phyloP scores from a whole-genome alignment of 2,888 invertebrate species.

The Habrosyne pyritoides region DNA sequence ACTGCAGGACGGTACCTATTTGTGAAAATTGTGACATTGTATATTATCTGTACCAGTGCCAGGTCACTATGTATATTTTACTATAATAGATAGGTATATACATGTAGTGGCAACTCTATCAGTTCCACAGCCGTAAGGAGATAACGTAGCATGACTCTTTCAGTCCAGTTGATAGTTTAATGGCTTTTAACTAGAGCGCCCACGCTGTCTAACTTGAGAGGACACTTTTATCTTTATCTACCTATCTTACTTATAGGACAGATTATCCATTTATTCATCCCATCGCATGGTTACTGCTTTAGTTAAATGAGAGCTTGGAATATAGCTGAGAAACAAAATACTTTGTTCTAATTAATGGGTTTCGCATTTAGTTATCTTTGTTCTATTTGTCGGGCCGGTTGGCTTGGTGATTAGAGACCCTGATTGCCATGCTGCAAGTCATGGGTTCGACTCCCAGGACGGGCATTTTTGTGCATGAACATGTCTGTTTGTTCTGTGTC shows the following conservation, averaged over 20 bases:
- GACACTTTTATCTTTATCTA: neutral
- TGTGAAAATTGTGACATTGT: too few relatives aligned
- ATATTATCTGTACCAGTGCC: neutral
- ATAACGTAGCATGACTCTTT: constrained; percentile 7
- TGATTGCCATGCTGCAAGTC: too few relatives aligned
- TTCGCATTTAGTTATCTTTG: neutral
- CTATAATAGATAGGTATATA: neutral
- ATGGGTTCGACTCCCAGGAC: too few relatives aligned
- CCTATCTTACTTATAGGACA: neutral
- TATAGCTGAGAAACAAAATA: neutral
- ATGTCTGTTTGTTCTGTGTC: too few relatives aligned
- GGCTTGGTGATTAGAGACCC: neutral
- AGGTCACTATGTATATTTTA: neutral
- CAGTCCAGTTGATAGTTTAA: constrained; percentile 9
- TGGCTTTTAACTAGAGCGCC: constrained; percentile 9
- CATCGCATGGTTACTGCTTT: neutral
- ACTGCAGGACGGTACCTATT: too few relatives aligned
- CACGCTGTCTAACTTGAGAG: constrained; percentile 1
- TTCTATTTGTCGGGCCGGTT: neutral
- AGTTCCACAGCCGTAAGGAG: constrained; percentile 7
- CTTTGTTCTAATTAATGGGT: neutral
- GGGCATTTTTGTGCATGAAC: too few relatives aligned
- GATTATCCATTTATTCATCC: neutral
- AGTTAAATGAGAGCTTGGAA: neutral
- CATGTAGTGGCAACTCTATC: constrained; percentile 3